Evolutionary conservation across 2,113 vertebrate genomes (phyloP), one percentile per base, ranked within the genome.

Genomic region (Spilogale gracilis): DNA sequence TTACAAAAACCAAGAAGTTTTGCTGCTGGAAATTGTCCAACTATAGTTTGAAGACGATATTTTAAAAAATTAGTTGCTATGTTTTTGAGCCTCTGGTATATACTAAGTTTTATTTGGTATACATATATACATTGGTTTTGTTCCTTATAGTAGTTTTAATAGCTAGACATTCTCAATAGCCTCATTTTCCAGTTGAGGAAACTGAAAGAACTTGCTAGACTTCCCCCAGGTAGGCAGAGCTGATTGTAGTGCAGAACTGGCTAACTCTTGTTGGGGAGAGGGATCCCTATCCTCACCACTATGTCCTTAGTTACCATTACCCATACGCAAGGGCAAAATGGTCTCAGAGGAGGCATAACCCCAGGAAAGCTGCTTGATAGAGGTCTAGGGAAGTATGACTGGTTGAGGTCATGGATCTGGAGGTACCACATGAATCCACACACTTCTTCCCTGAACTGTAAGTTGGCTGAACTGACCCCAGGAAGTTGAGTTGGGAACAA

Each of bases 81-180:
- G 93, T 21, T 91, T 93, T 81, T 93, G 60, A 91, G 48, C 48
- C 86, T 96, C 65, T 98, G 76, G 65, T 93, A 87, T 87, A 12
- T 83, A 92, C 52, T 83, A 10, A 10, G 92, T 95, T 92, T 94
- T 92, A 80, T 80, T 92, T 94, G n/a, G 45, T 94, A 92, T 38
- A 38, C 32, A 69, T 32, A 69, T 92, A 61, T 74, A 69, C 45
- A 50, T 71, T 87, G 58, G 20, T 91, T 95, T 96, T 88, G 32
- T 65, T 89, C 13, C 20, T 93, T 90, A 73, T 14, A 90, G 7
- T 92, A 92, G 13, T 32, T 80, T 93, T 80, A 88, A 81, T 65
- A 89, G 9, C 16, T 93, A 92, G n/a, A 20, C 4, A 83, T 61
- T 94, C 32, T 87, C 3, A 85, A 17, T 91, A 85, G 23, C 50